Evolutionary conservation across 2,888 invertebrate genomes (phyloP).

Genomic region (Luperina nickerlii): DNA sequence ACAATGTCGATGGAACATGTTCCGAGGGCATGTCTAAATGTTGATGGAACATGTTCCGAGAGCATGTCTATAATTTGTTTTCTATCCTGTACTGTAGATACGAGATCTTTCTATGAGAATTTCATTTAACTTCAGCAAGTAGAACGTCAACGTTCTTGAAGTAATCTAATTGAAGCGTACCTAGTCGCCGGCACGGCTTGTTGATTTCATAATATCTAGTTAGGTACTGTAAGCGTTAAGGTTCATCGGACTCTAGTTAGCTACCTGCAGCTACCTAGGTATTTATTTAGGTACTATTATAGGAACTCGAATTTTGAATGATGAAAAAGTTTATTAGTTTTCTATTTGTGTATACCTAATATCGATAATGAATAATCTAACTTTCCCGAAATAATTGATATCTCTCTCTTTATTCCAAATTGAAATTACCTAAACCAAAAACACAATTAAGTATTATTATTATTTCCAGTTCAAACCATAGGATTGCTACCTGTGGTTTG

Average conservation of each 20-base stretch:
- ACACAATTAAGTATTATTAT: background rate
- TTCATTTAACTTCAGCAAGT: conserved; percentile 38
- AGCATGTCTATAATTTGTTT: conserved; percentile 22
- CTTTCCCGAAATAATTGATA: background rate
- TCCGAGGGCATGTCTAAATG: conserved; percentile 17
- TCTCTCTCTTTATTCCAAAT: background rate
- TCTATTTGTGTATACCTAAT: too few relatives aligned
- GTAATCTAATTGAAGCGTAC: conserved; percentile 57
- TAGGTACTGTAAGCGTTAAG: background rate
- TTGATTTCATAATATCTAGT: conserved; percentile 27
- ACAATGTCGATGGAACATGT: conserved; percentile 54
- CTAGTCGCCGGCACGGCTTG: conserved; percentile 21
- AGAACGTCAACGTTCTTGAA: conserved; percentile 44
- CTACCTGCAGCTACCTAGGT: background rate
- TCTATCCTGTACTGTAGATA: background rate
- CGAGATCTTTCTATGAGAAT: conserved; percentile 31
- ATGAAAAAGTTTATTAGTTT: background rate
- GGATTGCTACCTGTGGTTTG: background rate
- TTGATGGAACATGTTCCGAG: conserved; percentile 48
- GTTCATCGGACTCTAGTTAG: conserved; percentile 1
- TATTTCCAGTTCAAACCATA: background rate
- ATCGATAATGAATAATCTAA: background rate
- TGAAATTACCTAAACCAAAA: background rate
- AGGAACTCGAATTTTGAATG: background rate
- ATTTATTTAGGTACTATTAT: too few relatives aligned